Percentiles rank a stretch among this genome's conserved stretches.
Conservation (phyloP, 2,113 vertebrate genomes). For the Tyrannus savana region DNA sequence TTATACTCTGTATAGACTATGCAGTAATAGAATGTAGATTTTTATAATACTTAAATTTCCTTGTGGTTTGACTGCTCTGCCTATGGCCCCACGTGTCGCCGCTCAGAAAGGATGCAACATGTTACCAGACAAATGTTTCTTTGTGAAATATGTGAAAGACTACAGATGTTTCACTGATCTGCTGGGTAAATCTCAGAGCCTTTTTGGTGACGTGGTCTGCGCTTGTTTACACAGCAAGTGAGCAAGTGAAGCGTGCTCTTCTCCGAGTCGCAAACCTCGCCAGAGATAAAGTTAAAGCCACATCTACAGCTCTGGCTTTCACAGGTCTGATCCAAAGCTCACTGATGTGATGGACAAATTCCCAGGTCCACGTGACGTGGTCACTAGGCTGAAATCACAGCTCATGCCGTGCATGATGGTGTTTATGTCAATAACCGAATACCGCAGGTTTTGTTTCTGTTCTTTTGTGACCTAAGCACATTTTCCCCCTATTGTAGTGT, state of each 20-base stretch:
- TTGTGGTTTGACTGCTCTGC: background rate
- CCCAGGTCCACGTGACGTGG: background rate
- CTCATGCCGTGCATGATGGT: background rate
- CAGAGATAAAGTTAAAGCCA: background rate
- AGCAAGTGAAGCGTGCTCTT: background rate
- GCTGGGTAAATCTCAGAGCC: constrained; percentile 19
- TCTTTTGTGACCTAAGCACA: background rate
- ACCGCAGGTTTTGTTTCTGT: background rate
- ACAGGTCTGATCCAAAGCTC: background rate
- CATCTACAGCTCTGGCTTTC: background rate
- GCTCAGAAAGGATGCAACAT: background rate
- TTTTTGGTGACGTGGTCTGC: background rate
- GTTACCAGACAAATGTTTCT: constrained; percentile 12
- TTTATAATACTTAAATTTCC: background rate
- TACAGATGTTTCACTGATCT: constrained; percentile 20
- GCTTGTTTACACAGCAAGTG: background rate
- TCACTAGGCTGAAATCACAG: background rate
- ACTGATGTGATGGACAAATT: background rate
- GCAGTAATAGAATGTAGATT: background rate
- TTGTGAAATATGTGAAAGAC: constrained; percentile 38
- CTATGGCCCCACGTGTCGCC: background rate
- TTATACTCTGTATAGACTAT: background rate
- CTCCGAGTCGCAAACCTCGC: background rate
- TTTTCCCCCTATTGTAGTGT: background rate
- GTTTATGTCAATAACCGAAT: background rate